A percentile compares a stretch with the other conserved stretches of the same genome.
These are phyloP conservation scores for Pelvicachromis taeniatus DNA, from an alignment of 2,113 vertebrate genomes.

Conservation along the genomic window DNA sequence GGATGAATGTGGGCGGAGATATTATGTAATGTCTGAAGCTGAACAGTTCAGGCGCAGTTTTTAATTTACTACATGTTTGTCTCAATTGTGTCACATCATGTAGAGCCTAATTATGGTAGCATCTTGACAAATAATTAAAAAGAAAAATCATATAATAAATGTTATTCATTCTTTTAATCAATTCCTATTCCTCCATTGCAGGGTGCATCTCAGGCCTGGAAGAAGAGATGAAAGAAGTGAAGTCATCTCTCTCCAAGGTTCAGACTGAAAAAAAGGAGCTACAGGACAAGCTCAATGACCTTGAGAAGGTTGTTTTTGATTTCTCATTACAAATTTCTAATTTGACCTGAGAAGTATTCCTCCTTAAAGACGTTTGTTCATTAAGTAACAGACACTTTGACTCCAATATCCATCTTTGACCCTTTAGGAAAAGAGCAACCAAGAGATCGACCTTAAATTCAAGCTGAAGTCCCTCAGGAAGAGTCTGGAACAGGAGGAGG, in stretches of 20 bases:
- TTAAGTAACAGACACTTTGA: neutral
- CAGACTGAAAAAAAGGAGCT: conserved; percentile 87
- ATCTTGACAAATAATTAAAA: neutral
- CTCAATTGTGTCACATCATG: neutral
- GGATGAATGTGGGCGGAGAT: neutral
- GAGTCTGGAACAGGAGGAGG: conserved; percentile 90
- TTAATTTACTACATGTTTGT: neutral
- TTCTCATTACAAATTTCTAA: neutral
- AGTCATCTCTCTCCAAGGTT: conserved; percentile 72
- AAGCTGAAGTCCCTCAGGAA: conserved; percentile 93
- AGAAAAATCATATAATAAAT: neutral
- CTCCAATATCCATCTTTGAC: neutral
- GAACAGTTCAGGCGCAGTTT: neutral
- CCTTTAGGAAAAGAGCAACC: conserved; percentile 88
- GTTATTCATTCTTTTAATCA: neutral
- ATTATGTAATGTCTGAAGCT: conserved; percentile 5
- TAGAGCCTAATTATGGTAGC: neutral
- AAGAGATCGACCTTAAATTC: conserved; percentile 94
- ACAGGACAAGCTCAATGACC: conserved; percentile 81
- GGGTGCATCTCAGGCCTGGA: conserved; percentile 81
- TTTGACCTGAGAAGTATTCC: neutral
- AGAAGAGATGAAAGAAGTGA: conserved; percentile 84
- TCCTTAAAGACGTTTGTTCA: neutral
- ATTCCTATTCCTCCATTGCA: neutral
- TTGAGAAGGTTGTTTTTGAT: conserved; percentile 83